These are phyloP conservation scores for Drosophila mimetica DNA, from an alignment of 2,888 invertebrate species.

Conservation along the genomic window DNA sequence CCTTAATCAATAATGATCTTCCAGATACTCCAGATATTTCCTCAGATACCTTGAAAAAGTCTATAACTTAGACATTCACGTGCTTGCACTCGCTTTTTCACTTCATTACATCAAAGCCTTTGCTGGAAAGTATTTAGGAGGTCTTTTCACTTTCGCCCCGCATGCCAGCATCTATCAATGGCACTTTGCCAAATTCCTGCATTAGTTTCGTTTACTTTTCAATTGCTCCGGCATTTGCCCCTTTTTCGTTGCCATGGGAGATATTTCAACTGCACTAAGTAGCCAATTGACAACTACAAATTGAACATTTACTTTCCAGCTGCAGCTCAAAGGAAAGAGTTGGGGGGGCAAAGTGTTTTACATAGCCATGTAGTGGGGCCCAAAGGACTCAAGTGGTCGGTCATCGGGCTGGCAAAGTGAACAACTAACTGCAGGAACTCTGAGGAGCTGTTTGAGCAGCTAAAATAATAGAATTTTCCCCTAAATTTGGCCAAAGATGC, in stretches of 20 bases:
- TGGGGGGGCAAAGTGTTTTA: slow-evolving; percentile 16
- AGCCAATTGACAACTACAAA: slow-evolving; percentile 59
- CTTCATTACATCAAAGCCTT: slow-evolving; percentile 1
- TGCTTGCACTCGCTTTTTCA: not conserved
- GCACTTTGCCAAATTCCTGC: slow-evolving; percentile 39
- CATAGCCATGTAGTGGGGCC: slow-evolving; percentile 23
- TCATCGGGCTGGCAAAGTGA: slow-evolving; percentile 16
- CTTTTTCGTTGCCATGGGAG: slow-evolving; percentile 1
- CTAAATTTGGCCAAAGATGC: slow-evolving; percentile 69
- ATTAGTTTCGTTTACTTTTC: slow-evolving; percentile 45
- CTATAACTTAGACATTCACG: not conserved
- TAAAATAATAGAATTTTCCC: slow-evolving; percentile 78
- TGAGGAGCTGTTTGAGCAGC: slow-evolving; percentile 50
- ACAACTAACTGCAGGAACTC: slow-evolving; percentile 15
- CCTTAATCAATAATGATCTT: too few species aligned
- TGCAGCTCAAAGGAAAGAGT: slow-evolving; percentile 23
- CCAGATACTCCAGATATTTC: too few species aligned
- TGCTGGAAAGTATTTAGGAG: not conserved
- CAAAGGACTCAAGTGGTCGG: slow-evolving; percentile 36
- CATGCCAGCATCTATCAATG: slow-evolving; percentile 13
- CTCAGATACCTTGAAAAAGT: not conserved
- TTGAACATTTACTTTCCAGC: slow-evolving; percentile 55
- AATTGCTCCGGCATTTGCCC: slow-evolving; percentile 29
- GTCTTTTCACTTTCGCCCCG: slow-evolving; percentile 6
- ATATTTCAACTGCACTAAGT: slow-evolving; percentile 32